Evolutionary conservation across 2,888 invertebrate genomes (phyloP), one percentile per base, ranked within the genome.

Genomic region (Noctua janthe): DNA sequence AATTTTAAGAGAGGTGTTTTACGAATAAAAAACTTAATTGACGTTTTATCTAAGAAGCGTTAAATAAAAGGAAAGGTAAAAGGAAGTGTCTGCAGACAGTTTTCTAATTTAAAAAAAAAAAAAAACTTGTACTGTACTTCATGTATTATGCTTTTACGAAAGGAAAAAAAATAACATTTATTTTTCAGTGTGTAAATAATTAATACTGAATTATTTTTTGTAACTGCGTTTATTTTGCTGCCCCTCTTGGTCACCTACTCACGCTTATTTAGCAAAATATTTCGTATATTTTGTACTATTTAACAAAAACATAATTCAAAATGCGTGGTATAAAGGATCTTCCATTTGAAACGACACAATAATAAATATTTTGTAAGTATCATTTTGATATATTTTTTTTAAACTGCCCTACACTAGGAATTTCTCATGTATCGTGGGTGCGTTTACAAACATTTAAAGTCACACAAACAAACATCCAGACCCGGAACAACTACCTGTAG

Each of bases 21-120:
- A 83, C 73, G 74, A 81, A 87, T 84, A 86, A 89, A 86, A 89
- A 82, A 73, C n/a, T 74, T 86, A 87, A 90, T 88, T 88, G 83
- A 84, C 81, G 74, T 83, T 88, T 89, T 89, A 90, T 90, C 88
- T 80, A 80, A 86, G 76, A 70, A 72, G 75, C 49, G 84, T 88
- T 72, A 87, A 84, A 86, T 69, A 89, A 84, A 84, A 74, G 69
- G 69, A 77, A 73, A 51, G 29, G 5, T 62, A 20, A 29, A 66
- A 10, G 15, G 35, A 66, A 56, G n/a, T 62, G 66, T 35, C 64
- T 39, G n/a, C n/a, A 39, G 8, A 29, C 15, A 29, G 17, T 29
- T 49, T 49, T 66, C 43, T 51, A n/a, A 10, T 10, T 47, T 10
- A 47, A 47, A 47, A 47, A 47, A 47, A 11, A 47, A n/a, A n/a